Base-by-base conservation (phyloP, 2,797 vertebrate genomes). In the Glyptemys insculpta region DNA sequence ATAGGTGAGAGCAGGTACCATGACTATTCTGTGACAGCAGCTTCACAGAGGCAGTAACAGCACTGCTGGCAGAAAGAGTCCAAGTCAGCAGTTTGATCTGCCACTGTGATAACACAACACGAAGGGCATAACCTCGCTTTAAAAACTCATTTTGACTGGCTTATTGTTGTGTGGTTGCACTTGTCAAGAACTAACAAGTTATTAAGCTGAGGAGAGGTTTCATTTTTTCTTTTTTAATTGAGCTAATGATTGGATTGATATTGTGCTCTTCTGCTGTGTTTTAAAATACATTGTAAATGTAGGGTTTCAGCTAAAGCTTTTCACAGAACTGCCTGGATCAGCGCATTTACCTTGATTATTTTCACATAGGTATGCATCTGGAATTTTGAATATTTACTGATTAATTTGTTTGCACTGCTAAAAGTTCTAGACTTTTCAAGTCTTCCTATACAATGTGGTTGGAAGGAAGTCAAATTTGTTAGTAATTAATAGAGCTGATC, bases 71-170 rank as follows among this genome's bases (percentile, higher is more conserved):
- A 97, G 94, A 97, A 97, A 97, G 95, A 95, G 93, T 52, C 93
- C 92, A 89, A 92, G 97, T 97, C 98, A 97, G 98, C 97, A 97
- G 92, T 92, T 98, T 96, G 96, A 97, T 96, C 96, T 94, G 92
- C 96, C 94, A 83, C 96, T 92, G 96, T 91, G 95, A 96, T 94
- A 96, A 94, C 97, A 96, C 95, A 97, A 94, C 97, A 96, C 41
- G 72, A 96, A 98, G 98, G 97, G 97, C 97, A 91, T 89, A 95
- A 96, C 97, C 97, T 97, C 91, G 78, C 92, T 95, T 96, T 98
- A 97, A 97, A 96, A 97, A 95, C 96, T 97, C 96, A 96, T 97
- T 97, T 98, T 95, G 88, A 93, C 96, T 86, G 95, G 96, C 98
- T 97, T 95, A 84, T 96, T 97, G 95, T 97, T 96, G 93, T 97